phyloP scores from a whole-genome alignment of 2,797 vertebrate species.

The Pogonophryne albipinna region DNA sequence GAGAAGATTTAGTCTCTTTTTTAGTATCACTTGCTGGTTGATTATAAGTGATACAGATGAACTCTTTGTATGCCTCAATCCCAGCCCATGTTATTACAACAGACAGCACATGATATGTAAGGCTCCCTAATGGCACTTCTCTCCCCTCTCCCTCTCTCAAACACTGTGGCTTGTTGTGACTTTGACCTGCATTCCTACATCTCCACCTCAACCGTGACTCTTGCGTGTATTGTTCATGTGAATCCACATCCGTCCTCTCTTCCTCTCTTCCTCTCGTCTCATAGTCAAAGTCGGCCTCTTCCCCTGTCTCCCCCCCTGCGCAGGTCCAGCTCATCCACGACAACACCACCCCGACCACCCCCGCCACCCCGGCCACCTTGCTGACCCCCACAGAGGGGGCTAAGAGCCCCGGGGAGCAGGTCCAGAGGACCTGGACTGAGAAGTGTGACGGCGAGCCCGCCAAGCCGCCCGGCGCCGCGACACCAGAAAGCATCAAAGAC shows the following conservation, averaged over 20 bases:
- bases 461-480: constrained; percentile 90
- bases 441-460: constrained; percentile 92
- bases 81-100: not conserved
- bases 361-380: constrained; percentile 90
- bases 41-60: not conserved
- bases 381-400: constrained; percentile 88
- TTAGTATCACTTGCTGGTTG: not conserved
- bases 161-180: constrained; percentile 75
- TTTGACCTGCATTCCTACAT: constrained; percentile 67
- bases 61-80: not conserved
- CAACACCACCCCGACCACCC: constrained; percentile 91
- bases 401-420: constrained; percentile 90
- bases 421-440: constrained; percentile 99
- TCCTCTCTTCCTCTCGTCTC: constrained; percentile 76
- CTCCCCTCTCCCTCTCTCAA: constrained; percentile 64
- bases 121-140: constrained; percentile 45
- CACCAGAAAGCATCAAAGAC: constrained; percentile 95
- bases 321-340: constrained; percentile 98
- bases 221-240: constrained; percentile 62
- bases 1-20: too few species aligned
- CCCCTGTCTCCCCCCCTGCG: constrained; percentile 79
- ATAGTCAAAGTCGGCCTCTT: constrained; percentile 84
- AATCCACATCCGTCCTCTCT: constrained; percentile 65
- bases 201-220: constrained; percentile 64
- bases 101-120: constrained; percentile 7